phyloP scores from a whole-genome alignment of 2,113 vertebrate genomes.

The Anarhynchus alexandrinus region DNA sequence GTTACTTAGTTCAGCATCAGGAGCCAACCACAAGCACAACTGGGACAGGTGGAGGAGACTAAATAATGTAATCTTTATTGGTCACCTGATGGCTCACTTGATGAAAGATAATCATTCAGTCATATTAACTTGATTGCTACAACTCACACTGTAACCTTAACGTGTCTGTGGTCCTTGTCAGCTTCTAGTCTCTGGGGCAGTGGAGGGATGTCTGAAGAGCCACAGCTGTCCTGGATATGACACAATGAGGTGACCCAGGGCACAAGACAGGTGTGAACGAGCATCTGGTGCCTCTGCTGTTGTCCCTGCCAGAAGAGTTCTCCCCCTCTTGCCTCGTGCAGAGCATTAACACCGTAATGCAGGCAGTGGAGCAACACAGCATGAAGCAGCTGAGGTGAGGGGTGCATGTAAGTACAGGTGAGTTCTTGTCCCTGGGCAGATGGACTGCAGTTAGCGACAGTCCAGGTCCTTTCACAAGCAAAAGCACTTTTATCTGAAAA shows the following conservation, averaged over 20 bases:
- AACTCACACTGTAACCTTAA: neutral
- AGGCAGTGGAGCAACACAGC: neutral
- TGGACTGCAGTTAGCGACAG: neutral
- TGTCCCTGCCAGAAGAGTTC: neutral
- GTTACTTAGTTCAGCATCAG: neutral
- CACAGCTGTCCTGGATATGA: neutral
- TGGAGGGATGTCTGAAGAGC: neutral
- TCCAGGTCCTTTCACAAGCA: neutral
- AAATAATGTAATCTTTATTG: neutral
- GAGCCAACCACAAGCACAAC: neutral
- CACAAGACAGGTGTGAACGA: neutral
- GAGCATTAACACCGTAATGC: neutral
- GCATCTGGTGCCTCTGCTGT: neutral
- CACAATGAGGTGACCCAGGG: neutral
- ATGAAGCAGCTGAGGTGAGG: neutral
- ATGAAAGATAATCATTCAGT: neutral
- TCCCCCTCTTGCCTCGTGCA: neutral
- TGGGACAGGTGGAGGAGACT: neutral
- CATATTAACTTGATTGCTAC: neutral
- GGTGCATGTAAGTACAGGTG: neutral
- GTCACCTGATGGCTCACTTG: neutral
- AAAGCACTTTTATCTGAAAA: neutral
- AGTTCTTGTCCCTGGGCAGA: neutral
- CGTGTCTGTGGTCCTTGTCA: neutral
- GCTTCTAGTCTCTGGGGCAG: neutral